Conservation (phyloP, 2,113 vertebrate genomes). For the Coturnix japonica region DNA sequence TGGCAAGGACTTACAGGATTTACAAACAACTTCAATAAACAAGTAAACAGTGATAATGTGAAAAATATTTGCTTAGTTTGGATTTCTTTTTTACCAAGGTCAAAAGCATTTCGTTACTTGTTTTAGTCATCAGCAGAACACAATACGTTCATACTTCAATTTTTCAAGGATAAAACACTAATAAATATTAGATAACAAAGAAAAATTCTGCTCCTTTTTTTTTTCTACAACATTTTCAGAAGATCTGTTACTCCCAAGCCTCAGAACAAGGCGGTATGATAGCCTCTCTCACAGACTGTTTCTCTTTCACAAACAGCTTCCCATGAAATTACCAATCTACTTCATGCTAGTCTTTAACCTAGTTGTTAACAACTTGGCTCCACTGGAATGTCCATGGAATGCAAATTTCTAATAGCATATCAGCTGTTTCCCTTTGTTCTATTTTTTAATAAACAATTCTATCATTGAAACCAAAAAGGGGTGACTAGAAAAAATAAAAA, state of each 20-base stretch:
- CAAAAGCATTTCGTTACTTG: background rate
- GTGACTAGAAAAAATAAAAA: accelerated
- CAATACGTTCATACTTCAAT: background rate
- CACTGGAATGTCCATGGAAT: constrained; percentile 16
- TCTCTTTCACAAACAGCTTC: constrained; percentile 14
- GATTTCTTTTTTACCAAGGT: constrained; percentile 9
- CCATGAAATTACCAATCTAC: constrained; percentile 12
- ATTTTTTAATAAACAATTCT: background rate
- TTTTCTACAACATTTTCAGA: constrained; percentile 37
- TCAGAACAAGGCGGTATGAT: background rate
- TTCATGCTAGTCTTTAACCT: background rate
- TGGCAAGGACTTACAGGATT: background rate
- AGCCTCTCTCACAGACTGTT: background rate
- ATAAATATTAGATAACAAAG: constrained; percentile 38
- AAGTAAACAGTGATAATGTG: background rate
- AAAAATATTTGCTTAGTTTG: background rate
- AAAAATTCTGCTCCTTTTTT: constrained; percentile 7
- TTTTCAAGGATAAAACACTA: constrained; percentile 38
- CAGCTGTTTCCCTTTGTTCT: background rate
- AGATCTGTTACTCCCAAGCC: constrained; percentile 14
- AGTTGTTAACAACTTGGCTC: constrained; percentile 25
- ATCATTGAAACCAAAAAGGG: background rate
- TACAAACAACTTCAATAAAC: background rate
- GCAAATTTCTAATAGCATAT: background rate
- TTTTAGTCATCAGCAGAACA: background rate